Conservation (phyloP, 2,113 vertebrate species). For the Ondatra zibethicus region DNA sequence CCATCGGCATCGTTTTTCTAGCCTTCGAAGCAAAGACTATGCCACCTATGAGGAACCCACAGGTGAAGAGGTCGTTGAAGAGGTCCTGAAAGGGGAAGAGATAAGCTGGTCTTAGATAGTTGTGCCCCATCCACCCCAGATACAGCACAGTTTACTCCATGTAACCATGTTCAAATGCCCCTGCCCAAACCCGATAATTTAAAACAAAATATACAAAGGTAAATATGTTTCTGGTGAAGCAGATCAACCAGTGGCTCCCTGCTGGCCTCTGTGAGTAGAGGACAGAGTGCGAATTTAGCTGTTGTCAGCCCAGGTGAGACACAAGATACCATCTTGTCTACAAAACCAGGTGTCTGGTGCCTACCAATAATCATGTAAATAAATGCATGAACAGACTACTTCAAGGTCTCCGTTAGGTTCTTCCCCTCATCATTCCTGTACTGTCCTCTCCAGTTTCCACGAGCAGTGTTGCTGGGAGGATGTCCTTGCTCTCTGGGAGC, state of each 20-base stretch:
- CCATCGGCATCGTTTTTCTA: accelerated
- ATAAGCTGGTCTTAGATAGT: not conserved
- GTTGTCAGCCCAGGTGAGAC: not conserved
- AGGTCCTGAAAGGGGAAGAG: conserved; percentile 66
- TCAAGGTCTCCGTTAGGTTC: not conserved
- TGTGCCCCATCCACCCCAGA: not conserved
- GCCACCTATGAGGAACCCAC: not conserved
- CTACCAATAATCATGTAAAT: not conserved
- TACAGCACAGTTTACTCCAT: not conserved
- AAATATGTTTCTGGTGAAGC: not conserved
- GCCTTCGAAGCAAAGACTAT: accelerated
- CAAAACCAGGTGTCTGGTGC: not conserved
- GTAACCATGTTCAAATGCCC: not conserved
- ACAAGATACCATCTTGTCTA: not conserved
- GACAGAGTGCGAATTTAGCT: not conserved
- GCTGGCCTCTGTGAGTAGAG: not conserved
- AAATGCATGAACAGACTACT: not conserved
- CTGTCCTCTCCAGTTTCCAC: no score
- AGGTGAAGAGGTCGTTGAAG: conserved; percentile 55
- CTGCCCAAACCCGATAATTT: not conserved
- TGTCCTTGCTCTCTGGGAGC: not conserved
- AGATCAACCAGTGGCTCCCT: not conserved
- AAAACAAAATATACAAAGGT: not conserved
- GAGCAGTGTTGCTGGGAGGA: not conserved
- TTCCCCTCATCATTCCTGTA: not conserved